These are phyloP conservation scores for Calameuta filiformis DNA, from an alignment of 2,888 invertebrate species.

Conservation along the genomic window DNA sequence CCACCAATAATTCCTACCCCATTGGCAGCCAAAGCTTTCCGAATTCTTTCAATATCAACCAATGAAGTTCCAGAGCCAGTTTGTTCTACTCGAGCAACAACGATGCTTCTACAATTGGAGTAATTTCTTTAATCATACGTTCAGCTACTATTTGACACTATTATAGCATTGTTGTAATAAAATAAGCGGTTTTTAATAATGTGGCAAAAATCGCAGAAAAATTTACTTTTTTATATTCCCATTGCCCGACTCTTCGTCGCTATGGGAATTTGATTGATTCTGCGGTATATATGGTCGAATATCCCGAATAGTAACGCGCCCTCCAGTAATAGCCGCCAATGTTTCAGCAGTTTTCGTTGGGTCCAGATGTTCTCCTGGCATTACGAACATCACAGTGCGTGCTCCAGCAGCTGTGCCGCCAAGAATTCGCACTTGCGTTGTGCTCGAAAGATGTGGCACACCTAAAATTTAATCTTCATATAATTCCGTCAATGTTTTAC, in stretches of 20 bases:
- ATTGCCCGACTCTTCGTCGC: background rate
- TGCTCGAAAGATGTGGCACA: slow-evolving; percentile 79
- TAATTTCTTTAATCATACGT: slow-evolving; percentile 1
- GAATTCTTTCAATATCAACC: slow-evolving; percentile 62
- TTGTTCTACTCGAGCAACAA: slow-evolving; percentile 60
- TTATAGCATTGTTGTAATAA: background rate
- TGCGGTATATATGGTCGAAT: slow-evolving; percentile 74
- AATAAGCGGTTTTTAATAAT: background rate
- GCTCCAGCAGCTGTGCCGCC: slow-evolving; percentile 76
- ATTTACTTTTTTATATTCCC: slow-evolving; percentile 49
- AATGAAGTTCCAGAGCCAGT: slow-evolving; percentile 50
- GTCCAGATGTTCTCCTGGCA: slow-evolving; percentile 82
- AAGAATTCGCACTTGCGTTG: slow-evolving; percentile 78
- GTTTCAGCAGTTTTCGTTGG: slow-evolving; percentile 79
- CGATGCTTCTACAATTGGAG: slow-evolving; percentile 49
- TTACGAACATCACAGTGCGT: slow-evolving; percentile 83
- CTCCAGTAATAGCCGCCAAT: slow-evolving; percentile 82
- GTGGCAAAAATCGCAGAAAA: background rate
- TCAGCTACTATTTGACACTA: background rate
- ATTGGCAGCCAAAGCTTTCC: slow-evolving; percentile 55
- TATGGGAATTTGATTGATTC: slow-evolving; percentile 27
- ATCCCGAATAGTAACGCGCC: slow-evolving; percentile 80
- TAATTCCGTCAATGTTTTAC: background rate
- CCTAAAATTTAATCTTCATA: slow-evolving; percentile 61
- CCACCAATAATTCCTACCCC: slow-evolving; percentile 59